Percentiles rank a stretch among this genome's conserved stretches.
These are phyloP conservation scores for Aphis craccivora DNA, from an alignment of 1,140 invertebrate species.

Conservation along the genomic window DNA sequence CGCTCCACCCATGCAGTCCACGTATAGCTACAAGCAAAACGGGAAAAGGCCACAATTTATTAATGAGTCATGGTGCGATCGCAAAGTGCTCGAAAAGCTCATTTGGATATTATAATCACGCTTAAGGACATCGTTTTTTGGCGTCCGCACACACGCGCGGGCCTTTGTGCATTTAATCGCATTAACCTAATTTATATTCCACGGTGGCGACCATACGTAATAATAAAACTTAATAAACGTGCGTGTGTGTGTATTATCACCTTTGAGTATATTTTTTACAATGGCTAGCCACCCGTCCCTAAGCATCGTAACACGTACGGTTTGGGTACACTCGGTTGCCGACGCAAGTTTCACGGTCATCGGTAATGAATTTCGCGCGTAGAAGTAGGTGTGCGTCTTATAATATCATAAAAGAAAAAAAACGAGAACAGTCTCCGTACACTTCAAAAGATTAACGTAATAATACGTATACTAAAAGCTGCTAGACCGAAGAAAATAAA, in stretches of 20 bases:
- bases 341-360: constrained; percentile 41
- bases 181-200: constrained; percentile 15
- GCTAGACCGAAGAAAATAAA: constrained; percentile 25
- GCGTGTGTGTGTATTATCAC: neutral
- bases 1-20: neutral
- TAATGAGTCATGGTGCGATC: neutral
- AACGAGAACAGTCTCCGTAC: neutral
- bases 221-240: neutral
- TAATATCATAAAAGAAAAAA: neutral
- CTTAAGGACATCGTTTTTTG: neutral
- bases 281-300: neutral
- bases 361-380: constrained; percentile 40
- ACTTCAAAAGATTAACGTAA: constrained; percentile 23
- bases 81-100: neutral
- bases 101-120: neutral
- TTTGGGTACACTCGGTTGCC: neutral
- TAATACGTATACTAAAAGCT: neutral
- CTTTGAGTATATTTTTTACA: neutral
- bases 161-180: neutral
- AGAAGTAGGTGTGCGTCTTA: neutral
- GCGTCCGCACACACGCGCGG: neutral
- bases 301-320: neutral
- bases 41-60: neutral
- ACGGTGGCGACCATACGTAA: neutral
- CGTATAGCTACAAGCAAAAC: neutral